phyloP scores from a whole-genome alignment of 2,797 vertebrate species.

The Paguma larvata region DNA sequence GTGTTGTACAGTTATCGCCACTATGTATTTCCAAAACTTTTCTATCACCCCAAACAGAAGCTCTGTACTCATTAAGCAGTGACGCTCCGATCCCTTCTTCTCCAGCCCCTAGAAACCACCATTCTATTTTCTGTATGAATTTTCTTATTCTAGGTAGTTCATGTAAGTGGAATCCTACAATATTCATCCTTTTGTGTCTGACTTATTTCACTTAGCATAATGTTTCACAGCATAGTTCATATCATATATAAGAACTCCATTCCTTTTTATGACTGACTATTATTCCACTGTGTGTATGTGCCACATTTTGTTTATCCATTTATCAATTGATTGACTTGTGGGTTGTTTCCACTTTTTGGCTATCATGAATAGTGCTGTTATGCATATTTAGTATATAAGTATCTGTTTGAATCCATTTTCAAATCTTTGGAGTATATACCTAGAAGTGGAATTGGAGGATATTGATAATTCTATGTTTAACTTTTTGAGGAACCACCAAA shows the following conservation, averaged over 20 bases:
- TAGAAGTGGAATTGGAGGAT: background rate
- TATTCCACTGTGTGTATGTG: background rate
- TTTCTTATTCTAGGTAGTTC: background rate
- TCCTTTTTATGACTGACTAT: background rate
- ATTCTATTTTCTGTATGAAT: background rate
- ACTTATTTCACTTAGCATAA: background rate
- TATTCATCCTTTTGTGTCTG: conserved; percentile 1
- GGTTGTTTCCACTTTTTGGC: background rate
- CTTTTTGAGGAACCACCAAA: background rate
- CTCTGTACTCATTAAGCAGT: background rate
- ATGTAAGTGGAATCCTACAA: background rate
- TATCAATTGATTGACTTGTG: background rate
- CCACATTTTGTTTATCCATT: background rate
- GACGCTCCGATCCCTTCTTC: background rate
- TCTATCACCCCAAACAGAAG: background rate
- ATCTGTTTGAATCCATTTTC: background rate
- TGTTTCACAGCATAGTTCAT: background rate
- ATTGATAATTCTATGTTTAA: background rate
- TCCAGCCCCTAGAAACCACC: background rate
- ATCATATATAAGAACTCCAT: background rate
- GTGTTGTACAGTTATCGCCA: background rate
- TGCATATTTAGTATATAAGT: background rate
- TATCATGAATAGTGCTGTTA: background rate
- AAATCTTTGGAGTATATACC: background rate
- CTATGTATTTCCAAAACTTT: background rate